Percentiles rank a stretch among this genome's conserved stretches.
These are phyloP conservation scores for Erpornis zantholeuca DNA, from an alignment of 2,113 vertebrate species.

Conservation along the genomic window DNA sequence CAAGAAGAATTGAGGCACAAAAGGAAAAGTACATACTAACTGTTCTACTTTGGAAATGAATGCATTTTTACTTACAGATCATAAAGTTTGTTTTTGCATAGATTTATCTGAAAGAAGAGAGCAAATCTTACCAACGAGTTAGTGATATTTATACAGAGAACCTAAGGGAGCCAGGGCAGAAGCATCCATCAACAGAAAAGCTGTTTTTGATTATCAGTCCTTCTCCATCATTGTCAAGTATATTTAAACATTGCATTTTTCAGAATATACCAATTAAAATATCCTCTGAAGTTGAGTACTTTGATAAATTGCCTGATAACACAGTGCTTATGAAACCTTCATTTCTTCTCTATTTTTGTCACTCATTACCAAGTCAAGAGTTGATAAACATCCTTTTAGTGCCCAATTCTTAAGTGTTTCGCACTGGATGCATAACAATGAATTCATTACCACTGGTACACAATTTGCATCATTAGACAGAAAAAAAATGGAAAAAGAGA, in stretches of 20 bases:
- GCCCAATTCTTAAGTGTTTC: slow-evolving; percentile 85
- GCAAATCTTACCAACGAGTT: slow-evolving; percentile 81
- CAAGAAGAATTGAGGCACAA: slow-evolving; percentile 85
- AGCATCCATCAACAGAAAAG: slow-evolving; percentile 56
- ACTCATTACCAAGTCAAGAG: slow-evolving; percentile 81
- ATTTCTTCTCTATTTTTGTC: slow-evolving; percentile 74
- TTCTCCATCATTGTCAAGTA: slow-evolving; percentile 64
- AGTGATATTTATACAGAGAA: slow-evolving; percentile 75
- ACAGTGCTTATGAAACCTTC: slow-evolving; percentile 67
- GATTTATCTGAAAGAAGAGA: slow-evolving; percentile 87
- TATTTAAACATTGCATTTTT: slow-evolving; percentile 70
- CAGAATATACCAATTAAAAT: slow-evolving; percentile 74
- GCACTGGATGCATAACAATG: slow-evolving; percentile 83
- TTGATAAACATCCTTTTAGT: slow-evolving; percentile 84
- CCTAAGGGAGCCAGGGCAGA: slow-evolving; percentile 69
- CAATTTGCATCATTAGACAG: slow-evolving; percentile 81
- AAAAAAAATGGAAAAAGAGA: slow-evolving; percentile 76
- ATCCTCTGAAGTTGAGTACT: slow-evolving; percentile 70
- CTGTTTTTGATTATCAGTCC: slow-evolving; percentile 70
- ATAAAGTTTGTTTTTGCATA: slow-evolving; percentile 84
- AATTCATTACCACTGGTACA: slow-evolving; percentile 85
- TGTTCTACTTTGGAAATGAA: slow-evolving; percentile 94
- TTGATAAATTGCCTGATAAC: slow-evolving; percentile 72
- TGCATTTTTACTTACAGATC: slow-evolving; percentile 99
- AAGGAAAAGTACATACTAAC: slow-evolving; percentile 84